Evolutionary conservation across 2,888 invertebrate genomes (phyloP).

Genomic region (Drosophila lacicola): DNA sequence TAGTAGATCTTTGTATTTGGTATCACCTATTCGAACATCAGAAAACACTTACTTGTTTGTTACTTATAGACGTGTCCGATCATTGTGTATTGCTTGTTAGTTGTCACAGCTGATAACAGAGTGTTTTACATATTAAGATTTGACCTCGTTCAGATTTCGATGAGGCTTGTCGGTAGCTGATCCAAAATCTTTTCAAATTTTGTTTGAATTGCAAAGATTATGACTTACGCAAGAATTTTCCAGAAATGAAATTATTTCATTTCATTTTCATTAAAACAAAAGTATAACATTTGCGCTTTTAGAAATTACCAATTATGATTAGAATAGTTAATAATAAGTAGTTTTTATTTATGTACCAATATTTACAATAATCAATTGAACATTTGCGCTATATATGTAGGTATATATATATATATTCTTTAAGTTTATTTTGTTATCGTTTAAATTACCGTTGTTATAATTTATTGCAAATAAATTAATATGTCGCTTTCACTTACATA

Average conservation of each 20-base stretch:
- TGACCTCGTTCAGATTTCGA: background rate
- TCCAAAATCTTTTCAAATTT: background rate
- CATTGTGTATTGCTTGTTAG: constrained; percentile 12
- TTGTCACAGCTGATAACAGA: constrained; percentile 15
- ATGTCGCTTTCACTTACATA: constrained; percentile 26
- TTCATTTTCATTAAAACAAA: background rate
- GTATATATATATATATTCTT: constrained; percentile 8
- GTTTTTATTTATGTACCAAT: constrained; percentile 59
- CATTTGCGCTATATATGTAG: constrained; percentile 57
- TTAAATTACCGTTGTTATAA: constrained; percentile 33
- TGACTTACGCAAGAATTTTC: background rate
- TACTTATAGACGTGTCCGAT: background rate
- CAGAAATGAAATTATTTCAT: background rate
- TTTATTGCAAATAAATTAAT: constrained; percentile 57
- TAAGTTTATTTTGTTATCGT: constrained; percentile 35
- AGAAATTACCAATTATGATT: background rate
- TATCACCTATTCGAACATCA: background rate
- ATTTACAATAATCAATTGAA: constrained; percentile 73
- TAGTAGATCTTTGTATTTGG: no score
- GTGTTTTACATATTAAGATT: constrained; percentile 9
- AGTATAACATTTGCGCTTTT: no score
- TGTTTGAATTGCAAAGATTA: background rate
- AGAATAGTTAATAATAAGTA: constrained; percentile 23
- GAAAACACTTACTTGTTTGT: background rate
- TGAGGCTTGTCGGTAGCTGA: constrained; percentile 2